Conservation (phyloP, 2,888 invertebrate species). For the Aphodius granarius region DNA sequence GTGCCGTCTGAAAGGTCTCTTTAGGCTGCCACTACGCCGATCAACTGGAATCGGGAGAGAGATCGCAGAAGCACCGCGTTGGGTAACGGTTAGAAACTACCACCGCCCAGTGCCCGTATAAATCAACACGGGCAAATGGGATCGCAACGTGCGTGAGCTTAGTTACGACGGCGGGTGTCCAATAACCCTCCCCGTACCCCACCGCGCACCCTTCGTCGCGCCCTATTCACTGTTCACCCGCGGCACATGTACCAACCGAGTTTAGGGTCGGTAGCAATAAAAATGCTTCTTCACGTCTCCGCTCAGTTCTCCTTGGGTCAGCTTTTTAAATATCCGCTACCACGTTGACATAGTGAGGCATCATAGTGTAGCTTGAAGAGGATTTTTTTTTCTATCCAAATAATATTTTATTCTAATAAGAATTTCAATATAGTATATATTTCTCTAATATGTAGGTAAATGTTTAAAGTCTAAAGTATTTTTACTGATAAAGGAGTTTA, state of each 20-base stretch:
- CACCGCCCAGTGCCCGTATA: slow-evolving; percentile 6
- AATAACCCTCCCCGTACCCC: neutral
- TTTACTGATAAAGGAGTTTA: too few relatives aligned
- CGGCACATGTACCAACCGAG: neutral
- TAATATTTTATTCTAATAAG: too few relatives aligned
- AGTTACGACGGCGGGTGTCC: neutral
- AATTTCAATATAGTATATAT: too few relatives aligned
- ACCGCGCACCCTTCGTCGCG: neutral
- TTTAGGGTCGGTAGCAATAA: neutral
- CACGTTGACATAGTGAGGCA: too few relatives aligned
- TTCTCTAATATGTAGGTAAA: too few relatives aligned
- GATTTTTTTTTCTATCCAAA: too few relatives aligned
- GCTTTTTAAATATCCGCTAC: neutral
- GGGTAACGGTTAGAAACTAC: neutral
- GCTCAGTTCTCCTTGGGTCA: neutral
- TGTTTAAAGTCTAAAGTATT: too few relatives aligned
- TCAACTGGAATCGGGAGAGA: neutral
- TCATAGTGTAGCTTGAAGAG: too few relatives aligned
- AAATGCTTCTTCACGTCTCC: neutral
- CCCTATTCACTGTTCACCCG: neutral
- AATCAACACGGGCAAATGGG: slow-evolving; percentile 12
- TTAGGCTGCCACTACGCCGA: neutral
- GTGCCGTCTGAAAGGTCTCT: too few relatives aligned
- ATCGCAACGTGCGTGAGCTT: slow-evolving; percentile 6
- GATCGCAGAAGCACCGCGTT: neutral